Evolutionary conservation across 2,797 vertebrate species (phyloP), one percentile per base, ranked within the genome.

Genomic region (Melanotaenia parkinsoni): DNA sequence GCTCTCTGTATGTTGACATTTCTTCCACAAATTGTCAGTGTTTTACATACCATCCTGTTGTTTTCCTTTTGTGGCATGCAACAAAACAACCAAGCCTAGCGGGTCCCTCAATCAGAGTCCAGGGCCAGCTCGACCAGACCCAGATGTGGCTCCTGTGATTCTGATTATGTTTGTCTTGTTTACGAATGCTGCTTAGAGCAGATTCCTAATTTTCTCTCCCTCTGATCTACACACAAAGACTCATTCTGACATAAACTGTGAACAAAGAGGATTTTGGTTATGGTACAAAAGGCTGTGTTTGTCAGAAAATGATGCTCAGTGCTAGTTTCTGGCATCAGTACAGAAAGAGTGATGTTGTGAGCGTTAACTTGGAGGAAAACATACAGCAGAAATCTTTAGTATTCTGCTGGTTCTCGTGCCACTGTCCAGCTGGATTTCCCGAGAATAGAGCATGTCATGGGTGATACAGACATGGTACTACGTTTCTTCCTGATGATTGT

Each of bases 121-220:
- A 77, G 77, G 69, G 80, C 58, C 32, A 18, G 54, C 72, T 68
- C 80, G 79, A 92, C 76, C 70, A 86, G 86, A 91, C 85, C 89
- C 92, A 94, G 92, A 94, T 92, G 93, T 88, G 84, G 67, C 82
- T 91, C 86, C 85, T 24, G 61, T 84, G 90, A 91, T 86, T 74
- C 71, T 92, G 88, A 93, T 93, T 92, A 83, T 90, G 92, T 93
- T 92, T 91, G 87, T 89, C 89, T 91, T 93, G 91, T 91, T 93
- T 93, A 90, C 87, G 78, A 90, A 89, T 65, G 54, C 83, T 84
- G 74, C 83, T 77, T 80, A 76, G 83, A 86, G 86, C 82, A 78
- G 83, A 91, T 81, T 88, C 76, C 71, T 83, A 32, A 59, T 80
- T 59, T 61, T 59, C 35, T 26, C 22, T 38, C 54, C 61, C 62